These are phyloP conservation scores for Fulica atra DNA, from an alignment of 2,113 vertebrate genomes.

Conservation along the genomic window DNA sequence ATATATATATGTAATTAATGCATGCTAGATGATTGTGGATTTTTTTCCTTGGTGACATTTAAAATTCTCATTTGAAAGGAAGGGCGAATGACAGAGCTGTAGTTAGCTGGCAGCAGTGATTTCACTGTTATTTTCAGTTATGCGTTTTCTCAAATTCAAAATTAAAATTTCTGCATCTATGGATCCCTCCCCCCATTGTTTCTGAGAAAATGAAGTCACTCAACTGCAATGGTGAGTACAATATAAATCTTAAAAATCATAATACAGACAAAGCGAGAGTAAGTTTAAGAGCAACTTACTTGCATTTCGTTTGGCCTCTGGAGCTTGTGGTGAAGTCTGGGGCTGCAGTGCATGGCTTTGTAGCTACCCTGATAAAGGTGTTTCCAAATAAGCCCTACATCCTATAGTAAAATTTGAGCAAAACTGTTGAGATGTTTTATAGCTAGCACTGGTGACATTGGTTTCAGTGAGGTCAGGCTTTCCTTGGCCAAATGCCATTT, in stretches of 20 bases:
- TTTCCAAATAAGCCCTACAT: neutral
- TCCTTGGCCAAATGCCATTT: neutral
- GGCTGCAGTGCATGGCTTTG: neutral
- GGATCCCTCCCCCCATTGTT: neutral
- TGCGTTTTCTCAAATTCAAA: neutral
- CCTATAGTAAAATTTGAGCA: neutral
- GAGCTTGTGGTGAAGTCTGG: neutral
- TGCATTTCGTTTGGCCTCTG: neutral
- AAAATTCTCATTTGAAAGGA: neutral
- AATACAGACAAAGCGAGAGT: neutral
- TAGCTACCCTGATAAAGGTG: rapidly evolving
- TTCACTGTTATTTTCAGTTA: neutral
- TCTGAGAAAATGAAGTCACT: neutral
- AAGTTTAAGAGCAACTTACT: neutral
- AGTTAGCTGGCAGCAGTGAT: neutral
- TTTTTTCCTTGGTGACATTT: neutral
- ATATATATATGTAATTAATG: neutral
- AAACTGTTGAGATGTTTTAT: neutral
- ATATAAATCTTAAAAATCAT: neutral
- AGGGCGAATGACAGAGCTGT: neutral
- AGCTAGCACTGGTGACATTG: neutral
- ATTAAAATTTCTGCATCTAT: neutral
- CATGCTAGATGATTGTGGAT: neutral
- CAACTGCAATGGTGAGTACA: neutral
- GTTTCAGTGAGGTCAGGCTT: neutral